Percentiles rank a stretch among this genome's conserved stretches.
These are phyloP conservation scores for Gambusia holbrooki DNA, from an alignment of 2,113 vertebrate species.

Conservation along the genomic window DNA sequence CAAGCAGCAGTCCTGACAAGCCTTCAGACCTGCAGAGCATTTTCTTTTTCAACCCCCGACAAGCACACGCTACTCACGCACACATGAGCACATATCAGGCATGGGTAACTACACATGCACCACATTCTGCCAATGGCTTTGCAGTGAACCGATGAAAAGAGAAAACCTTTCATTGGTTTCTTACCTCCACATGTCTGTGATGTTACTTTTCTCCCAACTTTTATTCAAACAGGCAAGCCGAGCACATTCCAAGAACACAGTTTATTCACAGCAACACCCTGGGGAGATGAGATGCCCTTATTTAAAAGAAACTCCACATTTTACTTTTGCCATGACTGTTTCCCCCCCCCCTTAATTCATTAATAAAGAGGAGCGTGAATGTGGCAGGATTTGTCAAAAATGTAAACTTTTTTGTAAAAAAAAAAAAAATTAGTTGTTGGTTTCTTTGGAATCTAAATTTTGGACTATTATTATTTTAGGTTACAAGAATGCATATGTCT, in stretches of 20 bases:
- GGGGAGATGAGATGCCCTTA: constrained; percentile 20
- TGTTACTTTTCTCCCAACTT: constrained; percentile 37
- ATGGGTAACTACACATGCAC: constrained; percentile 24
- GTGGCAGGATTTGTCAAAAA: constrained; percentile 3
- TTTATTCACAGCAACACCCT: constrained; percentile 39
- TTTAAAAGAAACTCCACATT: constrained; percentile 13
- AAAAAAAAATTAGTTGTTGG: background rate
- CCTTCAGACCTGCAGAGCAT: constrained; percentile 20
- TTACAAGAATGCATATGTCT: background rate
- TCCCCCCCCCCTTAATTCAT: background rate
- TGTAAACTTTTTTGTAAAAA: background rate
- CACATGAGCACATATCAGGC: background rate
- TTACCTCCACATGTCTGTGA: constrained; percentile 21
- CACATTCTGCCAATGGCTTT: constrained; percentile 2
- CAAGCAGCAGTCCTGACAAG: constrained; percentile 40
- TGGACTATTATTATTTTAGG: background rate
- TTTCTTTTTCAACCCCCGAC: background rate
- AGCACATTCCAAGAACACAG: constrained; percentile 28
- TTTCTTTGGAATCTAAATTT: background rate
- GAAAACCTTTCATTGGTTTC: constrained; percentile 33
- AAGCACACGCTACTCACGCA: background rate
- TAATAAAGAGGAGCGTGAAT: constrained; percentile 13
- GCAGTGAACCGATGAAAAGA: constrained; percentile 44
- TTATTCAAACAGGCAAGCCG: constrained; percentile 41
- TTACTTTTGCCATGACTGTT: constrained; percentile 3